These are phyloP conservation scores for Strigamia transsilvanica DNA, from an alignment of 2,888 invertebrate genomes.

Conservation along the genomic window DNA sequence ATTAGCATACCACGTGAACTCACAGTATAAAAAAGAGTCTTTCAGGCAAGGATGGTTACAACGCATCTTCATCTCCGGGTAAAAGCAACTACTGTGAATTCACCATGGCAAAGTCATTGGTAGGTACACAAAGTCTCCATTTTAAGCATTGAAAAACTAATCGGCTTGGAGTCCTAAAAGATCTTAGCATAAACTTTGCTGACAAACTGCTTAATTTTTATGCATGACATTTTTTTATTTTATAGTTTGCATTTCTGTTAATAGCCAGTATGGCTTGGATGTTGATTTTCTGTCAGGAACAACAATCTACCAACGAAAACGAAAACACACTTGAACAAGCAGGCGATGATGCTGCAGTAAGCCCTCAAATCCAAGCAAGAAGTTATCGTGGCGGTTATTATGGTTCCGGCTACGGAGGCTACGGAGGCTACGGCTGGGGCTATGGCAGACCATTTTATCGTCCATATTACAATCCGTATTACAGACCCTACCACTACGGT, in stretches of 20 bases:
- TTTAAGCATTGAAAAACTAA: no score
- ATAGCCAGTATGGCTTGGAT: background rate
- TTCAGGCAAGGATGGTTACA: background rate
- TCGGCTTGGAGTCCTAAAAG: no score
- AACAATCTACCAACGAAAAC: background rate
- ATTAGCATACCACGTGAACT: background rate
- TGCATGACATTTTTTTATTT: background rate
- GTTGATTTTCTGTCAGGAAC: background rate
- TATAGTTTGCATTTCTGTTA: background rate
- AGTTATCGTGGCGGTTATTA: background rate
- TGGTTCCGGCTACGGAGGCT: background rate
- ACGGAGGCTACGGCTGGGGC: background rate
- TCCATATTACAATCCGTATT: background rate
- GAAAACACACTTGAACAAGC: background rate
- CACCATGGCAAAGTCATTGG: background rate
- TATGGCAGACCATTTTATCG: background rate
- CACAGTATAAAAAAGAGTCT: slow-evolving; percentile 14
- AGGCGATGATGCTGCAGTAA: background rate
- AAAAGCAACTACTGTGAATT: background rate
- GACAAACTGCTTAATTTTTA: background rate
- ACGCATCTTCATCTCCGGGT: background rate
- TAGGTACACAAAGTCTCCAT: background rate
- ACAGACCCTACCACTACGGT: background rate
- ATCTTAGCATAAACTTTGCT: no score
- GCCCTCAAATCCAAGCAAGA: background rate